A percentile compares a stretch with the other conserved stretches of the same genome.
Conservation (phyloP, 1,140 invertebrate species). For the Drosophila lacteicornis region DNA sequence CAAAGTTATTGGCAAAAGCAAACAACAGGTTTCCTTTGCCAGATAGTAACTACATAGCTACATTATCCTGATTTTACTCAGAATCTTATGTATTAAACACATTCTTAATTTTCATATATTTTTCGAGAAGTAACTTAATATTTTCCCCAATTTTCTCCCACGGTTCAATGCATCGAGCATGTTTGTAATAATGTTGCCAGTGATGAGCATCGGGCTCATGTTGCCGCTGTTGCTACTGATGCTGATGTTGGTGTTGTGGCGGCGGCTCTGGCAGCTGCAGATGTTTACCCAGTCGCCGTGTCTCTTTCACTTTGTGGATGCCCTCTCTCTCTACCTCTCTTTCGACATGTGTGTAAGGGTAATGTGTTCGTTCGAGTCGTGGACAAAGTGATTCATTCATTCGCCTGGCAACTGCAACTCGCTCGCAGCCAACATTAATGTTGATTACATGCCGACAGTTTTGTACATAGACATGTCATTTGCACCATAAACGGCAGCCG, state of each 20-base stretch:
- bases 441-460: constrained; percentile 73
- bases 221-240: constrained; percentile 41
- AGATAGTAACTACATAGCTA: no score
- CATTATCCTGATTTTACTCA: no score
- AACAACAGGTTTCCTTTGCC: no score
- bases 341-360: constrained; percentile 17
- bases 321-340: neutral
- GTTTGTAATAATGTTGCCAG: constrained; percentile 76
- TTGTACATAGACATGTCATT: constrained; percentile 75
- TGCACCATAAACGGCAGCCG: constrained; percentile 42
- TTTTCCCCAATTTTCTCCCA: constrained; percentile 15
- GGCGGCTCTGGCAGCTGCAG: constrained; percentile 43
- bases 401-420: constrained; percentile 53
- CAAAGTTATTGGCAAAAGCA: no score
- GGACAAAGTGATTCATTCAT: constrained; percentile 67
- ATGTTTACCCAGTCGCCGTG: constrained; percentile 50
- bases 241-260: constrained; percentile 48
- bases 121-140: neutral
- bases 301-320: neutral
- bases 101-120: neutral
- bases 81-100: no score
- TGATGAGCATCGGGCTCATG: constrained; percentile 73
- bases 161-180: constrained; percentile 48
- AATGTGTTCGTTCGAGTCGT: constrained; percentile 38
- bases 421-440: constrained; percentile 70